Evolutionary conservation across 2,113 vertebrate genomes (phyloP), one percentile per base, ranked within the genome.

Genomic region (Leucoraja erinaceus): DNA sequence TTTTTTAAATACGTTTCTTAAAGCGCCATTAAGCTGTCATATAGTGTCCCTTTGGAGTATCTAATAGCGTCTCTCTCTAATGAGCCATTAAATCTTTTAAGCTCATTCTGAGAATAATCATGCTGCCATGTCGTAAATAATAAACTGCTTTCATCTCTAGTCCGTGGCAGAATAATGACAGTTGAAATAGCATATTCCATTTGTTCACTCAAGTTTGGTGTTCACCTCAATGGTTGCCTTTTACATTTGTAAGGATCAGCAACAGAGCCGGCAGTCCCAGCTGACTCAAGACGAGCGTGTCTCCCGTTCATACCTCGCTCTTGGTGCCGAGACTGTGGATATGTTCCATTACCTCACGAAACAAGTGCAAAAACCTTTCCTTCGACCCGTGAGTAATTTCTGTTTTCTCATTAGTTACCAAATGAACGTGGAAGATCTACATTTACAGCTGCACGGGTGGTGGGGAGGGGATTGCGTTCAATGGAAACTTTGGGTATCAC

Each of bases 321-420:
- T 99, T 95, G 99, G 98, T 18, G 99, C 98, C 0, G 99, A 99
- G 95, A 99, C 99, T 0, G 98, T 99, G 92, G 99, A 99, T 94
- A 99, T 99, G 99, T 99, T 99, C 95, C 99, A 99, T 95, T 99
- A 99, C 95, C 98, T 99, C 93, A 99, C 99, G 93, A 99, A 99
- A 96, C 98, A 99, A 95, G 99, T 99, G 95, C 99, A 99, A 96
- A 99, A 99, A 95, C 99, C 99, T 92, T 99, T 99, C 95, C 98
- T 99, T 94, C 97, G 99, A 94, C 99, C 99, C 25, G 99, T 99
- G 95, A 99, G 99, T 97, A 91, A 63, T 72, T 47, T 11, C 68
- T 66, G 11, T 1, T 88, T n/a, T 25, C 83, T 16, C n/a, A n/a
- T 31, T 63, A n/a, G 11, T 66, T 56, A 3, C 20, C 78, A 4